Evolutionary conservation across 2,888 invertebrate genomes (phyloP).

Genomic region (Dryobota labecula): DNA sequence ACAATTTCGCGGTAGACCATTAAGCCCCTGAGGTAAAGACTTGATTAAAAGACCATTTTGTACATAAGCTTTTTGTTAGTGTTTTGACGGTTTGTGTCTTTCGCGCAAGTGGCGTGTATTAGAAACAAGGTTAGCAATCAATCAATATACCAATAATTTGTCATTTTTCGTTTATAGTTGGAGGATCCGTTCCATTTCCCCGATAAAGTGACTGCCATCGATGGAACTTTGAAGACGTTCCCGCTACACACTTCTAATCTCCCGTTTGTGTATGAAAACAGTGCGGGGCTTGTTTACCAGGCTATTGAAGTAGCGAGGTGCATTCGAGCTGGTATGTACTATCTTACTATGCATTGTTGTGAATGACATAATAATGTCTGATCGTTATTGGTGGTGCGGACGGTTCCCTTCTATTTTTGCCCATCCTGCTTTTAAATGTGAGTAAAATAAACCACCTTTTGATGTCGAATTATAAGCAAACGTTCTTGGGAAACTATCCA

Average conservation of each 20-base stretch:
- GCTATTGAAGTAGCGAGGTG: slow-evolving; percentile 94
- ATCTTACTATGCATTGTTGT: neutral
- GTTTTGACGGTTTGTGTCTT: neutral
- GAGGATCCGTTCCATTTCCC: slow-evolving; percentile 93
- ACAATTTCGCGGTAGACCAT: neutral
- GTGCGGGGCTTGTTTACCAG: slow-evolving; percentile 93
- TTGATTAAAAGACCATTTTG: neutral
- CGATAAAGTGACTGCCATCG: slow-evolving; percentile 89
- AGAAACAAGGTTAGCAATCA: neutral
- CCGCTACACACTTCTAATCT: slow-evolving; percentile 90
- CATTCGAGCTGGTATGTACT: slow-evolving; percentile 87
- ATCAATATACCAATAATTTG: neutral
- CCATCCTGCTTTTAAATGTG: neutral
- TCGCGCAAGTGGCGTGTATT: neutral
- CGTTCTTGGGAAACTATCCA: neutral
- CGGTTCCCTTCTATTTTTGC: neutral
- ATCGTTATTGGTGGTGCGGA: neutral
- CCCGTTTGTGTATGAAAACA: slow-evolving; percentile 91
- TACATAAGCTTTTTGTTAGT: neutral
- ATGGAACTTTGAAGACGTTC: slow-evolving; percentile 89
- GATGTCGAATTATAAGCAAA: neutral
- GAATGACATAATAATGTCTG: neutral
- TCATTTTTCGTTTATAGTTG: slow-evolving; percentile 48
- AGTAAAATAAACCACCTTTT: neutral
- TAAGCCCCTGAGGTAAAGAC: neutral